These are phyloP conservation scores for human DNA, from an alignment of 2,113 vertebrate genomes.

Conservation along the genomic window GRCh38 chr12:117705501-117706000, in stretches of 20 bases:
- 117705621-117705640: not conserved
- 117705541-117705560: too few species aligned
- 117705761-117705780: not conserved
- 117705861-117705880: not conserved
- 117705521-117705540: not conserved
- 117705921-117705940: not conserved
- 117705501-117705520: not conserved
- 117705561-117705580: not conserved
- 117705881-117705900: not conserved
- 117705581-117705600: not conserved
- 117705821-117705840: not conserved
- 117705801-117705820: not conserved
- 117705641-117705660: not conserved
- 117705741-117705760: not conserved
- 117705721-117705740: not conserved
- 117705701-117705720: not conserved
- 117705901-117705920: not conserved
- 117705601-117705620: not conserved
- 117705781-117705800: not conserved
- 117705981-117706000: not conserved
- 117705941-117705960: not conserved
- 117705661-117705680: not conserved
- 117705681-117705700: not conserved
- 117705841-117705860: not conserved
- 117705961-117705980: accelerated